phyloP scores from a whole-genome alignment of 1,140 invertebrate species.

The Manduca sexta region DNA sequence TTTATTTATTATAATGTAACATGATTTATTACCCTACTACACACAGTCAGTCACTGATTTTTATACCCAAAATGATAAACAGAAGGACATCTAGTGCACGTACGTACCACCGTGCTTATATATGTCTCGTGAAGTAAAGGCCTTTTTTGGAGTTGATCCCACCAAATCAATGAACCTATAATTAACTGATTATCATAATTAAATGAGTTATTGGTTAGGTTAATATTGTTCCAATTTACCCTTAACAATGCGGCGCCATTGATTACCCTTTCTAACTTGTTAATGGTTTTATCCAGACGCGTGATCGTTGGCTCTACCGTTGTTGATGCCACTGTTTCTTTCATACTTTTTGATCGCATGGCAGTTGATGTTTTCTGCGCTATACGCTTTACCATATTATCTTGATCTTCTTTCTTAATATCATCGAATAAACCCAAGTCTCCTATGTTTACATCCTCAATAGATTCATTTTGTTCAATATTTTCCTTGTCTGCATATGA shows the following conservation, averaged over 20 bases:
- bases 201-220: too few relatives aligned
- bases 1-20: too few relatives aligned
- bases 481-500: too few relatives aligned
- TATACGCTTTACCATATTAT: not conserved
- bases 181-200: too few relatives aligned
- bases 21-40: too few relatives aligned
- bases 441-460: conserved; percentile 21
- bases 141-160: too few relatives aligned
- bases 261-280: conserved; percentile 43
- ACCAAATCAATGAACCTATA: too few relatives aligned
- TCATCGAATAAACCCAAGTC: conserved; percentile 25
- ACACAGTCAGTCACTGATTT: too few relatives aligned
- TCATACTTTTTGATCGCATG: not conserved
- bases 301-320: conserved; percentile 7
- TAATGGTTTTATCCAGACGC: conserved; percentile 33
- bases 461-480: conserved; percentile 1
- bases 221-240: conserved; percentile 23
- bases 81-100: too few relatives aligned
- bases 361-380: not conserved
- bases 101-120: too few relatives aligned
- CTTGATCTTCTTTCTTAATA: conserved; percentile 17
- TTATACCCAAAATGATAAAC: too few relatives aligned
- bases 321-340: not conserved
- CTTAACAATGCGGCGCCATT: conserved; percentile 40
- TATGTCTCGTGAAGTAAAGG: too few relatives aligned